Conservation (phyloP, 2,888 invertebrate genomes). For the Drosophila prostipennis region DNA sequence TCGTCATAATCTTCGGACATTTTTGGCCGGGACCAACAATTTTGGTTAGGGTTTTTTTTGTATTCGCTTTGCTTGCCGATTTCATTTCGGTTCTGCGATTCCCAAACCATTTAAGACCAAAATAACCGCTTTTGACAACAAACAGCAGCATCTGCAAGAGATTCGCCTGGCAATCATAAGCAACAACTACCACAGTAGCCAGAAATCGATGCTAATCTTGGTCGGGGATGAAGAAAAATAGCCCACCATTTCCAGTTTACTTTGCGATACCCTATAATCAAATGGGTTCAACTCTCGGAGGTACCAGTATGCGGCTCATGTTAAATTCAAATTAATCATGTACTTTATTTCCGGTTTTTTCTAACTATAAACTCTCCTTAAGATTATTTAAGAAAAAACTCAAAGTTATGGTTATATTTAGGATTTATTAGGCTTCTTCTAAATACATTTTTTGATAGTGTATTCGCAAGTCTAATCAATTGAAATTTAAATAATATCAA, state of each 20-base stretch:
- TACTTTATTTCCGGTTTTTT: no score
- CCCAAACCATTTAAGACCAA: conserved; percentile 66
- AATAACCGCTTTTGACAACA: conserved; percentile 69
- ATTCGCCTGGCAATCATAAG: conserved; percentile 30
- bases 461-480: neutral
- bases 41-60: conserved; percentile 21
- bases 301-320: no score
- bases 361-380: no score
- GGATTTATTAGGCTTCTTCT: neutral
- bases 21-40: conserved; percentile 51
- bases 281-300: neutral
- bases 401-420: neutral
- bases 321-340: neutral
- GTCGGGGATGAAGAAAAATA: conserved; percentile 43
- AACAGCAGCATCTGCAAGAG: conserved; percentile 26
- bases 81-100: conserved; percentile 68
- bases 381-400: no score
- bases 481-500: neutral
- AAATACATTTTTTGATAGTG: neutral
- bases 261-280: conserved; percentile 48
- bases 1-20: conserved; percentile 72
- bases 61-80: conserved; percentile 52
- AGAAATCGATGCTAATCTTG: conserved; percentile 47
- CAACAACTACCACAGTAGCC: conserved; percentile 32
- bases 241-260: conserved; percentile 57